phyloP scores from a whole-genome alignment of 92 coral and sea anemone genomes.

The Scolanthus callimorphus region DNA sequence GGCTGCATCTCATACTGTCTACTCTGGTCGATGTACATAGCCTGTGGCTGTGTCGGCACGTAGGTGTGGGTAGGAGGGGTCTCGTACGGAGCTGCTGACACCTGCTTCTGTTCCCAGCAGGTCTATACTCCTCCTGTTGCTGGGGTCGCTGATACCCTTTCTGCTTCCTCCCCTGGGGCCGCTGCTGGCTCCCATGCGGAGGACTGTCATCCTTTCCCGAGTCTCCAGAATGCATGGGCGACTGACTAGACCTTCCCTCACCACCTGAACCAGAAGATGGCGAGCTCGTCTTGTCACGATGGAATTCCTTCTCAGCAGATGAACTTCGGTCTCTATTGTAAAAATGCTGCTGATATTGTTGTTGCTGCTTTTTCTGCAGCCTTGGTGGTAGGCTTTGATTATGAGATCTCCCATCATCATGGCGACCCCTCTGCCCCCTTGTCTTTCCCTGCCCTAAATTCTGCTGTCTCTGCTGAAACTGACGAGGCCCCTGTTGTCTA shows the following conservation, averaged over 20 bases:
- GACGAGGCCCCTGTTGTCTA: conserved; percentile 47
- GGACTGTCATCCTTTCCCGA: conserved; percentile 12
- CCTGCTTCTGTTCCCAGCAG: conserved; percentile 1
- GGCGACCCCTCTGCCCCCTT: conserved; percentile 68
- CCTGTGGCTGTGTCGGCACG: conserved; percentile 16
- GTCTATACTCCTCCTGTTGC: conserved; percentile 13
- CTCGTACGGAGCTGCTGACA: conserved; percentile 26
- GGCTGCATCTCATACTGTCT: conserved; percentile 47
- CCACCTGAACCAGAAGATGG: conserved; percentile 37
- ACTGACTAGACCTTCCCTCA: conserved; percentile 29
- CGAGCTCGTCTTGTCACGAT: conserved; percentile 33
- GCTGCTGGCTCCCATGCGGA: background rate
- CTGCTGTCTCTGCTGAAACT: conserved; percentile 60
- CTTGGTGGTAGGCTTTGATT: conserved; percentile 87
- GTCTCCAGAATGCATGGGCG: conserved; percentile 15
- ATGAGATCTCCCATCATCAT: conserved; percentile 59
- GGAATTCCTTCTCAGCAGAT: conserved; percentile 13
- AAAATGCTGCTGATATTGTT: conserved; percentile 68
- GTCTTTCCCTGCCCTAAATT: conserved; percentile 53
- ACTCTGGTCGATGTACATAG: conserved; percentile 44
- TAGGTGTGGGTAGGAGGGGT: conserved; percentile 28
- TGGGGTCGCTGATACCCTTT: conserved; percentile 36
- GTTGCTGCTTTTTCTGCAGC: conserved; percentile 81
- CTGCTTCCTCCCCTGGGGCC: conserved; percentile 25
- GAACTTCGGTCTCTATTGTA: conserved; percentile 13